Evolutionary conservation across 2,113 vertebrate species (phyloP), one percentile per base, ranked within the genome.

Genomic region (Uropsilus gracilis): DNA sequence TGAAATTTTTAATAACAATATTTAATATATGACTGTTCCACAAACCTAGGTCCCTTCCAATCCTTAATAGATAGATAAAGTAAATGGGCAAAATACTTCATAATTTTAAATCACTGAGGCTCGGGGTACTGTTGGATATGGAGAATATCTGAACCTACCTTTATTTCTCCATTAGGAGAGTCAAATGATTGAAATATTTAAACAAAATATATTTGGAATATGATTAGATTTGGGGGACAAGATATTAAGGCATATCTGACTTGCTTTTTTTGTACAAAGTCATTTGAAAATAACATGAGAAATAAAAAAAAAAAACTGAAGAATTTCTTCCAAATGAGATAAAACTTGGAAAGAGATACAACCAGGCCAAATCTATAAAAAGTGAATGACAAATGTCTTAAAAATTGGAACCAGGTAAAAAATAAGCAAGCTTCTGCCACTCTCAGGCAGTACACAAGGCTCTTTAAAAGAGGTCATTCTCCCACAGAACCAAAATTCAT

Each of bases 171-270:
- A 61, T 66, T 18, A 86, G 39, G 17, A 82, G 61, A 86, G 4
- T 5, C 61, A 92, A 91, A 82, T 81, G n/a, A 50, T 18, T 94
- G 61, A 90, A 91, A 37, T 68, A 66, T 88, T 71, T 77, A 76
- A 92, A 76, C 6, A 87, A 86, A 53, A 68, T 66, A 48, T n/a
- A 66, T 61, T 66, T 66, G 64, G 18, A 90, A 82, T 81, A 86
- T n/a, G 90, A 88, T 63, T 46, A 37, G 2, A 26, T 11, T 11
- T 71, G 71, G n/a, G 32, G 37, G 90, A 42, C 26, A 77, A 71
- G 72, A 66, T 76, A 80, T 24, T 86, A 24, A 85, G 28, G 9
- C 39, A 32, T 94, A 82, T 53, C 37, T 72, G 71, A 53, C 81
- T 69, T 8, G 18, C 10, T 80, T 22, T 63, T 63, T 55, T 12